Percentiles rank a stretch among this genome's conserved stretches.
These are phyloP conservation scores for Vulpes vulpes DNA, from an alignment of 2,113 vertebrate species.

Conservation along the genomic window DNA sequence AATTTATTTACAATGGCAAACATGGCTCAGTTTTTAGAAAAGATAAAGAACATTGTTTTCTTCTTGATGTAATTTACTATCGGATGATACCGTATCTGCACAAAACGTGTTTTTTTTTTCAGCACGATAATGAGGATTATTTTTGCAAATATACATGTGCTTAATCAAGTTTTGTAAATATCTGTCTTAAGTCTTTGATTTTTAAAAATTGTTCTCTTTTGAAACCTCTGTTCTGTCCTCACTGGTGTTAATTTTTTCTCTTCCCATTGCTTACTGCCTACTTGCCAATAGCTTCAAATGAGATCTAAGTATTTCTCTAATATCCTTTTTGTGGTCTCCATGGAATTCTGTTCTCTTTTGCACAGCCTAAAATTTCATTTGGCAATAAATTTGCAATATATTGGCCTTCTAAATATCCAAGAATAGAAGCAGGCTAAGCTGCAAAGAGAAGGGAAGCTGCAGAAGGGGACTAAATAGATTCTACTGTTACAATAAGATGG, in stretches of 20 bases:
- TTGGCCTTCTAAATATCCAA: neutral
- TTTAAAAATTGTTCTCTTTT: neutral
- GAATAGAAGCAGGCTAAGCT: neutral
- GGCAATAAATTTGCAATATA: neutral
- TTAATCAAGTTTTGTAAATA: neutral
- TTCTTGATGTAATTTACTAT: neutral
- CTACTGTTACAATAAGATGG: neutral
- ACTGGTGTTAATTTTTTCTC: neutral
- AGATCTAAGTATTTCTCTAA: slow-evolving; percentile 12
- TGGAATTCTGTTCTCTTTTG: neutral
- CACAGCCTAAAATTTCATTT: neutral
- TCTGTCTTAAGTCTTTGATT: neutral
- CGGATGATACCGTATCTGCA: neutral
- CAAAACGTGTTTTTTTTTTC: neutral
- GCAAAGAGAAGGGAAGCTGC: neutral
- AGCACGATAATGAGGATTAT: neutral
- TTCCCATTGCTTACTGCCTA: neutral
- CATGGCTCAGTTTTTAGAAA: neutral
- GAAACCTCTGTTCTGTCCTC: neutral
- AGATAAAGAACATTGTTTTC: neutral
- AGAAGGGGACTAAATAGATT: neutral
- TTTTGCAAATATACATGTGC: neutral
- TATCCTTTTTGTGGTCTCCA: neutral
- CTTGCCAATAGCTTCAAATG: neutral
- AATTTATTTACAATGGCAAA: slow-evolving; percentile 6